Conservation (phyloP, 2,888 invertebrate species). For the Fissipunctia ypsillon region DNA sequence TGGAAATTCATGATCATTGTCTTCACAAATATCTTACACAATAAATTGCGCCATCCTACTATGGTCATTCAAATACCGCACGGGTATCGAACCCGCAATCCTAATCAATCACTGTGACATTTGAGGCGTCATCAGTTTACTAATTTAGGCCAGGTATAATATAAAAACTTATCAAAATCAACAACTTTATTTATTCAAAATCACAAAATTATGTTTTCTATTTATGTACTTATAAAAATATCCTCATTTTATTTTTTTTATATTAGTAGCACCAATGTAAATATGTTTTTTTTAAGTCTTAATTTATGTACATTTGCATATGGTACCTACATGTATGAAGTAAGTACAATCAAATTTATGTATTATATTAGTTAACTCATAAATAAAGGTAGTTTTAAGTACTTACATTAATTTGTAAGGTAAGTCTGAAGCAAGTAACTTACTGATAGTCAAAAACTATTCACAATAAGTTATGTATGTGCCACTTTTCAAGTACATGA, state of each 20-base stretch:
- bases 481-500: constrained; percentile 25
- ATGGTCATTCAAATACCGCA: background rate
- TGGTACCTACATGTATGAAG: constrained; percentile 18
- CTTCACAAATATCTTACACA: background rate
- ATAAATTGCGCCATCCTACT: background rate
- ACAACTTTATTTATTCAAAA: constrained; percentile 62
- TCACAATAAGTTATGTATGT: constrained; percentile 9
- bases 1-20: constrained; percentile 6
- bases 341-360: constrained; percentile 44
- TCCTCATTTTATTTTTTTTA: constrained; percentile 50
- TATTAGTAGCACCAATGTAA: constrained; percentile 74
- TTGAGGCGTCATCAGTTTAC: too few relatives aligned
- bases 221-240: constrained; percentile 68
- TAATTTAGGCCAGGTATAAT: background rate
- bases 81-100: background rate
- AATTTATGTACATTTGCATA: constrained; percentile 53
- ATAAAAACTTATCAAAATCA: constrained; percentile 52
- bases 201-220: constrained; percentile 53
- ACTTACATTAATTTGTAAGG: constrained; percentile 20
- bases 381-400: background rate
- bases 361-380: constrained; percentile 11
- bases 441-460: constrained; percentile 6
- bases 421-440: background rate
- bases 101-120: background rate
- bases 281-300: constrained; percentile 69